Evolutionary conservation across 2,888 invertebrate genomes (phyloP).

Genomic region (Eupeodes luniger): DNA sequence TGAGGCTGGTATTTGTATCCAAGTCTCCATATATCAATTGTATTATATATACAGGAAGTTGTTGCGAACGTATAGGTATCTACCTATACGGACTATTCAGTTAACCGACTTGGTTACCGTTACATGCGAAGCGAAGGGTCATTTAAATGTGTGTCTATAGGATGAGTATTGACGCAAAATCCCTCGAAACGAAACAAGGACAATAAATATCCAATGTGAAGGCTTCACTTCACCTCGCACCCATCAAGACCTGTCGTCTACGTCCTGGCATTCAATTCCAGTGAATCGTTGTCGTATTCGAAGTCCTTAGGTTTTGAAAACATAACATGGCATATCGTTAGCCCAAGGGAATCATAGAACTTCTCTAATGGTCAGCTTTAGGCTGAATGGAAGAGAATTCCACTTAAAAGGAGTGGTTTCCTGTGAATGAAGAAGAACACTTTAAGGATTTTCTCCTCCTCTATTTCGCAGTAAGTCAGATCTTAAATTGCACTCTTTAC

Average conservation of each 20-base stretch:
- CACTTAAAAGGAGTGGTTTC: constrained; percentile 53
- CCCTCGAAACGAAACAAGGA: constrained; percentile 62
- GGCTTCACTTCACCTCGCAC: constrained; percentile 35
- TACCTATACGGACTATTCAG: neutral
- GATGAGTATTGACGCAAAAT: constrained; percentile 72
- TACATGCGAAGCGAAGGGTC: constrained; percentile 63
- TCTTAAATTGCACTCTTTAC: constrained; percentile 63
- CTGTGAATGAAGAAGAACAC: constrained; percentile 26
- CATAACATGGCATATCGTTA: neutral
- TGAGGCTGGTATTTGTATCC: neutral
- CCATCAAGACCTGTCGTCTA: neutral
- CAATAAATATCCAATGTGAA: constrained; percentile 73
- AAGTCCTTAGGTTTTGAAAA: neutral
- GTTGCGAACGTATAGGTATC: constrained; percentile 21
- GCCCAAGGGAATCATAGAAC: constrained; percentile 51
- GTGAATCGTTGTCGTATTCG: neutral
- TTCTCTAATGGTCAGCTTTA: constrained; percentile 67
- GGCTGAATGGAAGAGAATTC: constrained; percentile 33
- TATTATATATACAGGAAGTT: constrained; percentile 52
- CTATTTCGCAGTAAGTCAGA: constrained; percentile 33
- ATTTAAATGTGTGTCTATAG: constrained; percentile 59
- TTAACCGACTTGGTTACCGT: constrained; percentile 13
- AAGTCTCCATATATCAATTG: constrained; percentile 31
- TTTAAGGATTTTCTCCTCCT: constrained; percentile 45
- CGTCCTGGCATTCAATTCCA: constrained; percentile 29